Conservation (phyloP, 2,888 invertebrate genomes). For the Melieria picta region DNA sequence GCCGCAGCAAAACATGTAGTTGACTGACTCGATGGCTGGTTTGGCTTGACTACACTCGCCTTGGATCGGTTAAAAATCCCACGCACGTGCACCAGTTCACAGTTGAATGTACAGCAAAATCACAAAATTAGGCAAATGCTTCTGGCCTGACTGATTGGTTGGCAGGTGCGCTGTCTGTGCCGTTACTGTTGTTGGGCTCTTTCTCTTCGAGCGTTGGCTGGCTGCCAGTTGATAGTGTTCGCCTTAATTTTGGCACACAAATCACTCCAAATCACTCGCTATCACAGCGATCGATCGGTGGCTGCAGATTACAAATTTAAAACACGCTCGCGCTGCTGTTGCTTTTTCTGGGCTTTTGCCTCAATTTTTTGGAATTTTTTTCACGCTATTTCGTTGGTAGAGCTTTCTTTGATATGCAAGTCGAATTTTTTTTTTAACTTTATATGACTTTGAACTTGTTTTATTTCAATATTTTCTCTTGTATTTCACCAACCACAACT, state of each 20-base stretch:
- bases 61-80: not conserved
- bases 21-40: no score
- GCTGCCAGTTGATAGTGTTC: no score
- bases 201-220: no score
- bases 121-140: not conserved
- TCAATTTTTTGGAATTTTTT: not conserved
- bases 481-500: not conserved
- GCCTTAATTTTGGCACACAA: no score
- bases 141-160: not conserved
- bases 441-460: not conserved
- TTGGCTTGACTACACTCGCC: no score
- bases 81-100: slow-evolving; percentile 13
- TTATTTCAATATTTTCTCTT: not conserved
- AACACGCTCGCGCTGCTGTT: not conserved
- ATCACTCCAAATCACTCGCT: no score
- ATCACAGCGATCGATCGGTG: not conserved
- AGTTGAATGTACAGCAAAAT: slow-evolving; percentile 1
- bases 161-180: no score
- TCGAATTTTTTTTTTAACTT: not conserved
- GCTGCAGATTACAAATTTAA: slow-evolving; percentile 14
- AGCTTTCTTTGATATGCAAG: not conserved
- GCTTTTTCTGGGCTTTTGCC: not conserved
- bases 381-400: not conserved
- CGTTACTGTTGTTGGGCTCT: no score
- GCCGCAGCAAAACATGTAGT: no score